Conservation (phyloP, 2,797 vertebrate species). For the Harpagifer antarcticus region DNA sequence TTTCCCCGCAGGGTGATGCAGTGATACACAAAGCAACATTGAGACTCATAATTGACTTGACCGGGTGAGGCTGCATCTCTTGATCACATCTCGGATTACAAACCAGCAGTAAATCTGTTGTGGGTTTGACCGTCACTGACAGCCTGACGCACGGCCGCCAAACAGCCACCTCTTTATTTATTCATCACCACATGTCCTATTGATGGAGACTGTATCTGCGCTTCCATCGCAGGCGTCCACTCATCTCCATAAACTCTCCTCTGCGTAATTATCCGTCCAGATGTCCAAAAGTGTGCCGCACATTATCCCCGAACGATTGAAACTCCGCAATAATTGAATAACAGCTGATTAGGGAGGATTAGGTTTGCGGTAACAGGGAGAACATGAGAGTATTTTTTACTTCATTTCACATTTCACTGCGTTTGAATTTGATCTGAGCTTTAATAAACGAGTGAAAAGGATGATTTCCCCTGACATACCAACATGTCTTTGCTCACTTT, state of each 20-base stretch:
- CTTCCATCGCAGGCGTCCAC: constrained; percentile 81
- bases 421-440: constrained; percentile 26
- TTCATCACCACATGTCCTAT: constrained; percentile 83
- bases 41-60: constrained; percentile 20
- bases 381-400: constrained; percentile 30
- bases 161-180: constrained; percentile 67
- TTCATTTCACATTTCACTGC: constrained; percentile 39
- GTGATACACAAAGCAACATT: constrained; percentile 6
- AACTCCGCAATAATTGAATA: constrained; percentile 94
- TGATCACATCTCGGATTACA: constrained; percentile 54
- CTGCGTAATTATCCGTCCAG: constrained; percentile 92
- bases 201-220: constrained; percentile 70
- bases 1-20: constrained; percentile 1
- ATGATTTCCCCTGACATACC: constrained; percentile 49
- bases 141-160: constrained; percentile 61
- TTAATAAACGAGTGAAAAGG: constrained; percentile 28
- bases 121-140: constrained; percentile 39
- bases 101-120: constrained; percentile 35
- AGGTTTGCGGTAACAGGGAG: constrained; percentile 13
- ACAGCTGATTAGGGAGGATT: constrained; percentile 91
- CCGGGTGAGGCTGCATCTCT: constrained; percentile 33
- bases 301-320: constrained; percentile 91
- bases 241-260: constrained; percentile 95
- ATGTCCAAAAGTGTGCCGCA: constrained; percentile 93
- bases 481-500: constrained; percentile 43